phyloP scores from a whole-genome alignment of 2,797 vertebrate species.

The Limosa lapponica region DNA sequence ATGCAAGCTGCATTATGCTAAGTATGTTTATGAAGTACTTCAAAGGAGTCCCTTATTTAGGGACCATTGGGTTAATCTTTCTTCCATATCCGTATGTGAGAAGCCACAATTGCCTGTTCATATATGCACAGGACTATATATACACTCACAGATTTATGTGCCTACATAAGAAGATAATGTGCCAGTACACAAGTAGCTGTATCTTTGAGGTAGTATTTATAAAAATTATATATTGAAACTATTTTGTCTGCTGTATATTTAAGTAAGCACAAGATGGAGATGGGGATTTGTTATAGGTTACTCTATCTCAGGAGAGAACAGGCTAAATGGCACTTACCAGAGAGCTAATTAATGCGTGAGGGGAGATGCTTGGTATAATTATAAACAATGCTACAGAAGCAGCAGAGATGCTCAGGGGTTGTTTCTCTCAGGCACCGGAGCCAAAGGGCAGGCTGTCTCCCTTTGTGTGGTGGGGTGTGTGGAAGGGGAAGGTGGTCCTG shows the following conservation, averaged over 20 bases:
- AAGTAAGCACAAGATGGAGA: not conserved
- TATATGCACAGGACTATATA: not conserved
- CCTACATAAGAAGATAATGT: not conserved
- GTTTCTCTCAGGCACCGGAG: not conserved
- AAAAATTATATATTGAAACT: not conserved
- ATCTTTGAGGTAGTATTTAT: not conserved
- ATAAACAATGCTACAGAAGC: not conserved
- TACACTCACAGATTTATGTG: not conserved
- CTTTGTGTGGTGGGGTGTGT: fast-evolving
- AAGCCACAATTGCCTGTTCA: not conserved
- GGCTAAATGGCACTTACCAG: not conserved
- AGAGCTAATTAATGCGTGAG: not conserved
- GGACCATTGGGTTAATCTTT: fast-evolving
- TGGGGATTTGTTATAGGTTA: not conserved
- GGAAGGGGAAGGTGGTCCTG: not conserved
- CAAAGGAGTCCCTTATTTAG: conserved; percentile 7
- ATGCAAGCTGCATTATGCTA: not conserved
- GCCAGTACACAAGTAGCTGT: not conserved
- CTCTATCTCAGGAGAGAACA: not conserved
- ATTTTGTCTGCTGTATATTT: not conserved
- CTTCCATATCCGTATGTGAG: not conserved
- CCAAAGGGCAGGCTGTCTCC: not conserved
- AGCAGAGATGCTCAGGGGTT: not conserved
- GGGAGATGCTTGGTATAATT: not conserved
- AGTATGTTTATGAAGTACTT: not conserved